A percentile compares a stretch with the other conserved stretches of the same genome.
Conservation (phyloP, 1,140 invertebrate genomes). For the Drosophila parvula region DNA sequence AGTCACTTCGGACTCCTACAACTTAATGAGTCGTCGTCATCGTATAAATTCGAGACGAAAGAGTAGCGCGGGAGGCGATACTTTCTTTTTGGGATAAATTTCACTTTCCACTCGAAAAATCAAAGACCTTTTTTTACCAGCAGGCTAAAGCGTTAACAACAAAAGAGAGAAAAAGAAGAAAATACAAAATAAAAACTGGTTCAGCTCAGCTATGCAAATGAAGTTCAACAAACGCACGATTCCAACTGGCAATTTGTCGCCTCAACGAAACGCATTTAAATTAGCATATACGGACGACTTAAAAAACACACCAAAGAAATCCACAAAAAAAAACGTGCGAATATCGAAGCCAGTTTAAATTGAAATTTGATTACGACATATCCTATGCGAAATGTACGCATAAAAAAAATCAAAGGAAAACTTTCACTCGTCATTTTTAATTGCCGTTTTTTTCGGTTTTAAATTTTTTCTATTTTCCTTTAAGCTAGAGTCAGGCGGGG, state of each 20-base stretch:
- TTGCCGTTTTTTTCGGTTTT: conserved; percentile 47
- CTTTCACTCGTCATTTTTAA: conserved; percentile 73
- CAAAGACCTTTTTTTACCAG: conserved; percentile 26
- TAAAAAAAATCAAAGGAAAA: conserved; percentile 54
- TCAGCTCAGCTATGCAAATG: conserved; percentile 71
- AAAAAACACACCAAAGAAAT: conserved; percentile 15
- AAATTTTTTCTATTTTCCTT: background rate
- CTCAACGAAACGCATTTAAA: conserved; percentile 65
- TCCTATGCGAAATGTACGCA: conserved; percentile 43
- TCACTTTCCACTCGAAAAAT: conserved; percentile 65
- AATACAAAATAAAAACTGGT: conserved; percentile 56
- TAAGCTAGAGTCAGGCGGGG: conserved; percentile 13
- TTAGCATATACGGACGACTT: conserved; percentile 48
- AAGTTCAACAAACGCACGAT: conserved; percentile 72
- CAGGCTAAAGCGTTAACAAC: conserved; percentile 11
- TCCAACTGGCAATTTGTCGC: conserved; percentile 72
- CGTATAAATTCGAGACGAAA: conserved; percentile 8
- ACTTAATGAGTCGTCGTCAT: conserved; percentile 58
- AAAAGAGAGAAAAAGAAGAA: background rate
- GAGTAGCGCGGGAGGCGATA: conserved; percentile 39
- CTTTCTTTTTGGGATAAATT: conserved; percentile 68
- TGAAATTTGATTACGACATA: conserved; percentile 63
- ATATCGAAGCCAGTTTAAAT: conserved; percentile 62
- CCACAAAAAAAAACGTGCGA: conserved; percentile 55
- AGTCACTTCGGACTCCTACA: conserved; percentile 65